Evolutionary conservation across 2,888 invertebrate species (phyloP), one percentile per base, ranked within the genome.

Genomic region (Drosophila pullipes): DNA sequence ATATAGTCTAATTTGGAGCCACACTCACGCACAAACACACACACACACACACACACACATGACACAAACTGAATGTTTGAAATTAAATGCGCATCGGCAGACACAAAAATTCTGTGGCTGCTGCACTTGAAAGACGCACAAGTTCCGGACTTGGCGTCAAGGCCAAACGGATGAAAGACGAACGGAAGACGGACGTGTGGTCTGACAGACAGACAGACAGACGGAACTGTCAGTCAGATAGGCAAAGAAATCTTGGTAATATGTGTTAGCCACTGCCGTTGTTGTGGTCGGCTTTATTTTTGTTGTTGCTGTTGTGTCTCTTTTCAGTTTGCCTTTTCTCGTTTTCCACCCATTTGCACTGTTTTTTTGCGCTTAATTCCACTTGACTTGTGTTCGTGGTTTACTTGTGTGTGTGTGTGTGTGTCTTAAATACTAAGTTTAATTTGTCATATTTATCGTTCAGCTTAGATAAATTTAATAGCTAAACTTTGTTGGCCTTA

Each of bases 291-390:
- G 18, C 39, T 55, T 55, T 35, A 16, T 54, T 49, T 35, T 41
- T 74, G 28, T 53, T 64, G n/a, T n/a, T 57, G 31, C 18, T 49
- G 28, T 33, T 33, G 13, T 62, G 28, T 52, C 63, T 31, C 61
- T 67, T 71, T 75, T 60, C 62, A 58, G 47, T 61, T 74, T 35
- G 35, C 16, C 53, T 30, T 33, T 50, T 39, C 66, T 47, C 63
- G 59, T 68, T 72, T 70, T 73, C 74, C 81, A 84, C 55, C 62
- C 70, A 76, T 89, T 85, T 89, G 69, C 87, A 82, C 81, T 64
- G 85, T 78, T 85, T 80, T 80, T 76, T 78, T 84, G 64, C 76
- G 85, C 89, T 81, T 87, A 82, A 87, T 89, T 85, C 89, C 85
- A 76, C 82, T 66, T 68, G 52, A 69, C 41, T 68, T 71, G 13